phyloP scores from a whole-genome alignment of 2,113 vertebrate genomes.

The Oreochromis tanganicae region DNA sequence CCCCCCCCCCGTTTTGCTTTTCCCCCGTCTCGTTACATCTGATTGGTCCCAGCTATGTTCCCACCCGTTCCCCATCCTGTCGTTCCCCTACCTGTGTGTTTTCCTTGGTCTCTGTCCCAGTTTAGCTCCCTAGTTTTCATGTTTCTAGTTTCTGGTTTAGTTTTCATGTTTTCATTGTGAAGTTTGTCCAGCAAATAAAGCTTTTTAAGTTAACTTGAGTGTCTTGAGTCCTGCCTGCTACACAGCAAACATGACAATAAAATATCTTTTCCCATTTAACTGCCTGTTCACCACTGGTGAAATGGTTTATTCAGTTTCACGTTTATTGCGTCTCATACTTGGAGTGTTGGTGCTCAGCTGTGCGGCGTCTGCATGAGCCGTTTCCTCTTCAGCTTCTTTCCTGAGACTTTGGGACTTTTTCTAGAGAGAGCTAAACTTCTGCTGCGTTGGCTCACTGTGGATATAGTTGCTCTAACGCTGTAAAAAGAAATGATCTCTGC shows the following conservation, averaged over 20 bases:
- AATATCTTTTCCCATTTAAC: accelerated
- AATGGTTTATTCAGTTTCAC: not conserved
- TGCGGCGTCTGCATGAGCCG: not conserved
- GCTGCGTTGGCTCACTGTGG: not conserved
- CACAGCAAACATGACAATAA: not conserved
- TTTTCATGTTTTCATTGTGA: not conserved
- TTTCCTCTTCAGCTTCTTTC: not conserved
- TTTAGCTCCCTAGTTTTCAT: not conserved
- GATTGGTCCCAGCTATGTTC: not conserved
- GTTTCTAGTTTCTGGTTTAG: no score
- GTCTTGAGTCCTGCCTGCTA: not conserved
- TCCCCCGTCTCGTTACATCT: no score
- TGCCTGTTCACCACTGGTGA: not conserved
- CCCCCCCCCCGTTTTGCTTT: no score
- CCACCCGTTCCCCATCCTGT: not conserved
- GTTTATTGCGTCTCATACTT: not conserved
- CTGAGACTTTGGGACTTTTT: not conserved
- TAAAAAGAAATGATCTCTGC: not conserved
- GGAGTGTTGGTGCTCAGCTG: not conserved
- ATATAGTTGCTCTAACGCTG: not conserved
- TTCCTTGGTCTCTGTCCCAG: not conserved
- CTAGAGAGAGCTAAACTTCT: not conserved
- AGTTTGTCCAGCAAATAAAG: not conserved
- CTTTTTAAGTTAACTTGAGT: accelerated
- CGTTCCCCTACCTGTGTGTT: accelerated